Conservation (phyloP, 2,888 invertebrate species). For the Ctena decussata region DNA sequence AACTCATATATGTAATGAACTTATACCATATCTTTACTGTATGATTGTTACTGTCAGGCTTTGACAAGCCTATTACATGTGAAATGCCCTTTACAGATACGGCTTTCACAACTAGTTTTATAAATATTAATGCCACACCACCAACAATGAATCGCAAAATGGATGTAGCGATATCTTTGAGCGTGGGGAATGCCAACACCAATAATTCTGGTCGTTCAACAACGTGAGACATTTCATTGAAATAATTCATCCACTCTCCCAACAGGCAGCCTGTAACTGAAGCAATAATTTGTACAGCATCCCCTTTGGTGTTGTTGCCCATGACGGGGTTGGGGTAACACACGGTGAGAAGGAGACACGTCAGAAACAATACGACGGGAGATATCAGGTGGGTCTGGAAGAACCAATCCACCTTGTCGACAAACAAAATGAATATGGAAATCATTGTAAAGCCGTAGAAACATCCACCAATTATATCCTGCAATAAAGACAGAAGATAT, state of each 20-base stretch:
- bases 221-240: slow-evolving; percentile 69
- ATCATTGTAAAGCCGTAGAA: slow-evolving; percentile 63
- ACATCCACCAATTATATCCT: slow-evolving; percentile 78
- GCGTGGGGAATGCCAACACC: slow-evolving; percentile 65
- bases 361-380: slow-evolving; percentile 68
- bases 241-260: slow-evolving; percentile 77
- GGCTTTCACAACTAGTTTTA: slow-evolving; percentile 66
- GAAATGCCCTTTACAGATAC: slow-evolving; percentile 72
- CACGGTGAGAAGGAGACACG: slow-evolving; percentile 74
- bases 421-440: slow-evolving; percentile 63
- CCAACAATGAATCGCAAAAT: slow-evolving; percentile 75
- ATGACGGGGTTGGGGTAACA: slow-evolving; percentile 75
- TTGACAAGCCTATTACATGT: slow-evolving; percentile 70
- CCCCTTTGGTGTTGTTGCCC: slow-evolving; percentile 70
- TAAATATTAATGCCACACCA: slow-evolving; percentile 57
- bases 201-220: slow-evolving; percentile 49
- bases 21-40: slow-evolving; percentile 73
- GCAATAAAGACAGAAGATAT: neutral
- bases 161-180: slow-evolving; percentile 67
- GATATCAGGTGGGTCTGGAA: slow-evolving; percentile 75
- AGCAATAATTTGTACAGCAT: slow-evolving; percentile 77
- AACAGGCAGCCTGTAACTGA: slow-evolving; percentile 67
- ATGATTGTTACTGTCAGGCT: slow-evolving; percentile 75
- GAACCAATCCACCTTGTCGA: slow-evolving; percentile 74
- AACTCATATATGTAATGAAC: slow-evolving; percentile 72